phyloP scores from a whole-genome alignment of 2,888 invertebrate genomes.

The Scaptodrosophila latifasciaeformis region DNA sequence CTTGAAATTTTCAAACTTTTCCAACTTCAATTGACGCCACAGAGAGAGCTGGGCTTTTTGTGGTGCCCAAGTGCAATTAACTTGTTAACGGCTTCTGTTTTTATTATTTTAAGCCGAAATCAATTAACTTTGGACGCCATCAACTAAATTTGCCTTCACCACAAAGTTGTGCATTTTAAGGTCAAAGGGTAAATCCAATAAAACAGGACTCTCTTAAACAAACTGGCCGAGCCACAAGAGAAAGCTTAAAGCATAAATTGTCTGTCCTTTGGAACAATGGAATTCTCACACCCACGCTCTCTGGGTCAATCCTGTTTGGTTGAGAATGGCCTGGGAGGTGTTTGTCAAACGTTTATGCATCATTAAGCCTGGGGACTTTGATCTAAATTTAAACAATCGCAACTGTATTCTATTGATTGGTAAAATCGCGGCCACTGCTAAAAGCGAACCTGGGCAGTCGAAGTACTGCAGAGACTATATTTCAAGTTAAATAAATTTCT shows the following conservation, averaged over 20 bases:
- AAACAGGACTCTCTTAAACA: too few relatives aligned
- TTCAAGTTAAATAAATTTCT: too few relatives aligned
- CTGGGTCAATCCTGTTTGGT: too few relatives aligned
- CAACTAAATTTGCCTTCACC: too few relatives aligned
- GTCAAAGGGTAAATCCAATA: conserved; percentile 38
- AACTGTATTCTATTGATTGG: conserved; percentile 1
- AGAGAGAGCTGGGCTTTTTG: conserved; percentile 1
- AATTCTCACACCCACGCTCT: conserved; percentile 1
- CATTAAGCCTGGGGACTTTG: conserved; percentile 43
- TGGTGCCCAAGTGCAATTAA: conserved; percentile 11
- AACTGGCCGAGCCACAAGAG: neutral
- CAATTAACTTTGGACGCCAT: neutral
- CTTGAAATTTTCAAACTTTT: conserved; percentile 45
- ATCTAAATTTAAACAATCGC: conserved; percentile 43
- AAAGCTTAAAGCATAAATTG: too few relatives aligned
- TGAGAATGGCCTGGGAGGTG: too few relatives aligned
- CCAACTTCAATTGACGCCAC: conserved; percentile 25
- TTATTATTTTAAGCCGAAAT: neutral
- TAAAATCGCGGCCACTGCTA: too few relatives aligned
- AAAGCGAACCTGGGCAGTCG: too few relatives aligned
- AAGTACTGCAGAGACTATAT: too few relatives aligned
- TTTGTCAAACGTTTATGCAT: conserved; percentile 22
- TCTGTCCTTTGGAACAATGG: too few relatives aligned
- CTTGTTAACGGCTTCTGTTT: conserved; percentile 8
- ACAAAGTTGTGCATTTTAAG: conserved; percentile 37